Conservation (phyloP, 2,888 invertebrate species). For the Drosophila birchii region DNA sequence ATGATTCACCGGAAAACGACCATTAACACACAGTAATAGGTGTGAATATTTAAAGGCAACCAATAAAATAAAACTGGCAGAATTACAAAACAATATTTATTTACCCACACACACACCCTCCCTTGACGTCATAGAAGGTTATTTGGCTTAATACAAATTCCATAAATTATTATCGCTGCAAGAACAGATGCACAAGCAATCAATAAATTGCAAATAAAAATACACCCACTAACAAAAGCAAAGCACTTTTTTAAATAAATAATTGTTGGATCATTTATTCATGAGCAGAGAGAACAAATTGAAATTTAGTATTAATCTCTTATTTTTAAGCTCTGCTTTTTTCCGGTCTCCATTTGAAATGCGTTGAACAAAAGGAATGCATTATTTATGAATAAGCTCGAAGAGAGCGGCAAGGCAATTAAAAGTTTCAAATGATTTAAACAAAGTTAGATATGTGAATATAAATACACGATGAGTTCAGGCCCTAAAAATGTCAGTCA, state of each 20-base stretch:
- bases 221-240: slow-evolving; percentile 6
- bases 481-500: slow-evolving; percentile 3
- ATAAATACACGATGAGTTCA: background rate
- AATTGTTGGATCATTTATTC: slow-evolving; percentile 6
- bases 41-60: slow-evolving; percentile 34
- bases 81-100: slow-evolving; percentile 10
- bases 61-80: slow-evolving; percentile 1
- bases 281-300: slow-evolving; percentile 11
- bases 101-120: background rate
- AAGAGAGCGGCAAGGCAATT: slow-evolving; percentile 8
- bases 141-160: slow-evolving; percentile 8
- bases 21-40: slow-evolving; percentile 29
- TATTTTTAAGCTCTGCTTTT: slow-evolving; percentile 8
- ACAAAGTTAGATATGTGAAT: background rate
- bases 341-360: background rate
- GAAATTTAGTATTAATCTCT: slow-evolving; percentile 11
- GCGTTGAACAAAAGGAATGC: slow-evolving; percentile 5
- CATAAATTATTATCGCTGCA: slow-evolving; percentile 16
- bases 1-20: slow-evolving; percentile 40
- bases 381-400: slow-evolving; percentile 13
- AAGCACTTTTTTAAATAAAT: slow-evolving; percentile 7
- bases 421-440: slow-evolving; percentile 6
- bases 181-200: slow-evolving; percentile 17
- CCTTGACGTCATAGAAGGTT: slow-evolving; percentile 20
- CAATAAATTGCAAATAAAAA: slow-evolving; percentile 21